These are phyloP conservation scores for Prionailurus bengalensis DNA, from an alignment of 2,113 vertebrate species.

Conservation along the genomic window DNA sequence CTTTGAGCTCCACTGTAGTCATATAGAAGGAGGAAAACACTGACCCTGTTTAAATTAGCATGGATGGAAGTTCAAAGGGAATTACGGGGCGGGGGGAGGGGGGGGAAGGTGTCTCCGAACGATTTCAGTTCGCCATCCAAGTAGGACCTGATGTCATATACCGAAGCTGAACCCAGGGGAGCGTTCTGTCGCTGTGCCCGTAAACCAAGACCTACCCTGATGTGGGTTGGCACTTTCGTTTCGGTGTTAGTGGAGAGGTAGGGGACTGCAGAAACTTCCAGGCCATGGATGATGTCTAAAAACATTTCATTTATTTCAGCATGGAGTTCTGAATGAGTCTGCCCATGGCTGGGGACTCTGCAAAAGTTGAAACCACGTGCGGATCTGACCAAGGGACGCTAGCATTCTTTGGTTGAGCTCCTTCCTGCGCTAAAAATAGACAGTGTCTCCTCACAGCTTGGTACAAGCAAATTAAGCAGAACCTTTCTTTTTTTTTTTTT, in stretches of 20 bases:
- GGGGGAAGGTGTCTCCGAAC: background rate
- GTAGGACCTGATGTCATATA: background rate
- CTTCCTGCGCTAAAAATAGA: background rate
- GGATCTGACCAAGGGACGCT: background rate
- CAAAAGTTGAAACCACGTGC: background rate
- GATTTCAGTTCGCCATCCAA: background rate
- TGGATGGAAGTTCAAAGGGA: background rate
- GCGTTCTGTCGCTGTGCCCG: no score
- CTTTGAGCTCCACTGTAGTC: conserved; percentile 24
- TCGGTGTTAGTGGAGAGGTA: background rate
- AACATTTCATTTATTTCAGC: background rate
- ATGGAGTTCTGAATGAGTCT: background rate
- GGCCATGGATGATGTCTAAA: fast-evolving
- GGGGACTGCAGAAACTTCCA: no score
- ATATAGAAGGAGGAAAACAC: background rate
- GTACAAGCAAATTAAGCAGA: background rate
- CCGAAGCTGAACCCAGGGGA: no score
- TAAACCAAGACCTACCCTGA: background rate
- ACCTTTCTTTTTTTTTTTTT: background rate
- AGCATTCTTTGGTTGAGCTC: background rate
- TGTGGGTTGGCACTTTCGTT: background rate
- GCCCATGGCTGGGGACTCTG: background rate
- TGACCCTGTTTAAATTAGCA: background rate
- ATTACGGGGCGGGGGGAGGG: background rate
- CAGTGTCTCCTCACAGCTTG: background rate